Conservation (phyloP, 2,888 invertebrate species). For the Drosophila borealis region DNA sequence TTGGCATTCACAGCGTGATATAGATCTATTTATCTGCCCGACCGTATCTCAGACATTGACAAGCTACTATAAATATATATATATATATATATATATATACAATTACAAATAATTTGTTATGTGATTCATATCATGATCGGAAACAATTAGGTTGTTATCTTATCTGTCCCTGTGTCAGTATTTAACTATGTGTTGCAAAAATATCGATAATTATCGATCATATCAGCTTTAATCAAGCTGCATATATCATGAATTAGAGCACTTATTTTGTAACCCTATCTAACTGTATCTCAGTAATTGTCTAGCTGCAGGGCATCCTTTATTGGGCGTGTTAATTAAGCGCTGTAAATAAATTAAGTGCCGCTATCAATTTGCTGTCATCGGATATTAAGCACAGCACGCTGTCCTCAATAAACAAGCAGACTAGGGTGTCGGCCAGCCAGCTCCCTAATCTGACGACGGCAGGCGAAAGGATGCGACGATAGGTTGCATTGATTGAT, state of each 20-base stretch:
- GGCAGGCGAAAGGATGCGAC: slow-evolving; percentile 24
- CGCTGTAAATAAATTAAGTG: slow-evolving; percentile 63
- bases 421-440: slow-evolving; percentile 4
- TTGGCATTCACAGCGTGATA: too few relatives aligned
- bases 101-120: too few relatives aligned
- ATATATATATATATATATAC: too few relatives aligned
- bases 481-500: slow-evolving; percentile 63
- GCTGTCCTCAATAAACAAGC: slow-evolving; percentile 27
- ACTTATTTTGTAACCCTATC: slow-evolving; percentile 32
- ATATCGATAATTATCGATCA: neutral
- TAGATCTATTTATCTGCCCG: too few relatives aligned
- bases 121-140: too few relatives aligned
- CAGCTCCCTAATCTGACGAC: slow-evolving; percentile 24
- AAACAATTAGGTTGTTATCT: neutral
- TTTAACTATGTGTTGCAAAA: neutral
- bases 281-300: slow-evolving; percentile 34
- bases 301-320: slow-evolving; percentile 26
- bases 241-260: slow-evolving; percentile 12
- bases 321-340: slow-evolving; percentile 29
- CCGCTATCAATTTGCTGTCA: slow-evolving; percentile 63
- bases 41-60: too few relatives aligned
- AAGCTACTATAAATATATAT: too few relatives aligned
- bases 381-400: slow-evolving; percentile 53
- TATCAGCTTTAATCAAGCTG: neutral
- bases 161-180: neutral